A percentile compares a stretch with the other conserved stretches of the same genome.
These are phyloP conservation scores for Drosophila triauraria DNA, from an alignment of 1,140 invertebrate genomes.

Conservation along the genomic window DNA sequence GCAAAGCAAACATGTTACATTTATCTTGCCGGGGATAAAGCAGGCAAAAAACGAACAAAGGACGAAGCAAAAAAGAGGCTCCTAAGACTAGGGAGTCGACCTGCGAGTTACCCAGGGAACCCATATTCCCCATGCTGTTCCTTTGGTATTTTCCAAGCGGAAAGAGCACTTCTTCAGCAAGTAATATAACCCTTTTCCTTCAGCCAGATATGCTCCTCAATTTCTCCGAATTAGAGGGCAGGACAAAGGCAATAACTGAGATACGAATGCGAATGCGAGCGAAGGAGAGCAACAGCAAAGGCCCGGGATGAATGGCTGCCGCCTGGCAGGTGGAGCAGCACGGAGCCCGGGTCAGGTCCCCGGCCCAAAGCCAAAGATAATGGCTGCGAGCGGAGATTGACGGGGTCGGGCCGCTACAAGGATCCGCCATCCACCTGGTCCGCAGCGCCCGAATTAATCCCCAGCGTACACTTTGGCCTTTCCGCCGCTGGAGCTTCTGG, in stretches of 20 bases:
- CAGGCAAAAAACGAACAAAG: conserved; percentile 41
- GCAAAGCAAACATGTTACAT: conserved; percentile 75
- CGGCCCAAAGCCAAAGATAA: conserved; percentile 40
- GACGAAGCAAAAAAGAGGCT: conserved; percentile 12
- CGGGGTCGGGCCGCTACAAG: conserved; percentile 6
- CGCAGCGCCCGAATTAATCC: conserved; percentile 63
- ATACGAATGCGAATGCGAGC: conserved; percentile 62
- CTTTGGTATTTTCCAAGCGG: too few species aligned
- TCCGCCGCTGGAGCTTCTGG: conserved; percentile 1
- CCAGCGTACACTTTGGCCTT: conserved; percentile 65
- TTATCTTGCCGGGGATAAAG: conserved; percentile 64
- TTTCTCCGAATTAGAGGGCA: conserved; percentile 5
- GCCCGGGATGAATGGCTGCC: conserved; percentile 65
- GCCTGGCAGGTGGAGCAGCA: conserved; percentile 17
- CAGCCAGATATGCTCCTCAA: background rate
- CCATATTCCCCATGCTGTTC: too few species aligned
- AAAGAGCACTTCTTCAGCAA: background rate
- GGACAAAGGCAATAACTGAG: conserved; percentile 56
- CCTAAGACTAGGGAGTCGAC: conserved; percentile 1
- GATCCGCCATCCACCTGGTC: conserved; percentile 8
- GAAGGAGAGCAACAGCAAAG: conserved; percentile 62
- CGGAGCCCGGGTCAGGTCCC: conserved; percentile 16
- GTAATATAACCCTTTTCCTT: background rate
- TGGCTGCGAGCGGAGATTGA: conserved; percentile 20
- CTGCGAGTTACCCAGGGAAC: background rate